These are phyloP conservation scores for Drosophila varians DNA, from an alignment of 1,140 invertebrate species.

Conservation along the genomic window DNA sequence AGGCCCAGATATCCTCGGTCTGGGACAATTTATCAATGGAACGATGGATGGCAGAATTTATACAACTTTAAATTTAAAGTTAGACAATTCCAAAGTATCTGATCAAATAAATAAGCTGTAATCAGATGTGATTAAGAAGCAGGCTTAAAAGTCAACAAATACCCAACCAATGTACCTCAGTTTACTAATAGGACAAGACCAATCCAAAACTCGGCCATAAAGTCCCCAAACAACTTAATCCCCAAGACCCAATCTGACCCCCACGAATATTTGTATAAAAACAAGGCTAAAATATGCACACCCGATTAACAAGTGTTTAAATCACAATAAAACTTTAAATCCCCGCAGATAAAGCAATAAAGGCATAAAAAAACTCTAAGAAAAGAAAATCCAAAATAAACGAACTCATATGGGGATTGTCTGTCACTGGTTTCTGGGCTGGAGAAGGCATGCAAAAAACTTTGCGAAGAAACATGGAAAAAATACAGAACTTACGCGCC, in stretches of 20 bases:
- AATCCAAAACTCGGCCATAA: constrained; percentile 1
- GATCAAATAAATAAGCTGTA: no score
- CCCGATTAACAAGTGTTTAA: constrained; percentile 82
- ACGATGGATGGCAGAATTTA: constrained; percentile 66
- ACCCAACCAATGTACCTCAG: not conserved
- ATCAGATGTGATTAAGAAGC: no score
- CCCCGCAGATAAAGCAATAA: constrained; percentile 74
- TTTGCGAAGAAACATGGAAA: constrained; percentile 16
- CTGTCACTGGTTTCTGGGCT: constrained; percentile 27
- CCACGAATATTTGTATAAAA: constrained; percentile 25
- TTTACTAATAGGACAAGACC: not conserved
- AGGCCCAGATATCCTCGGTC: constrained; percentile 32
- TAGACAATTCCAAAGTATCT: no score
- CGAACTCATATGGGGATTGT: constrained; percentile 38
- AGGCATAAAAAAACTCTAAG: constrained; percentile 62
- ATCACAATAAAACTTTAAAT: constrained; percentile 82
- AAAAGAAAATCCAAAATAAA: constrained; percentile 52
- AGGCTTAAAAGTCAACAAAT: not conserved
- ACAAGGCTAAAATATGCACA: constrained; percentile 67
- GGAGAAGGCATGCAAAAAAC: constrained; percentile 72
- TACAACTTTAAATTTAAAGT: no score
- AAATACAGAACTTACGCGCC: constrained; percentile 68
- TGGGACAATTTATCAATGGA: constrained; percentile 76
- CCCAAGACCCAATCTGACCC: constrained; percentile 7
- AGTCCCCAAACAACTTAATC: constrained; percentile 45